phyloP scores from a whole-genome alignment of 2,113 vertebrate species.

The Megaleporinus macrocephalus region DNA sequence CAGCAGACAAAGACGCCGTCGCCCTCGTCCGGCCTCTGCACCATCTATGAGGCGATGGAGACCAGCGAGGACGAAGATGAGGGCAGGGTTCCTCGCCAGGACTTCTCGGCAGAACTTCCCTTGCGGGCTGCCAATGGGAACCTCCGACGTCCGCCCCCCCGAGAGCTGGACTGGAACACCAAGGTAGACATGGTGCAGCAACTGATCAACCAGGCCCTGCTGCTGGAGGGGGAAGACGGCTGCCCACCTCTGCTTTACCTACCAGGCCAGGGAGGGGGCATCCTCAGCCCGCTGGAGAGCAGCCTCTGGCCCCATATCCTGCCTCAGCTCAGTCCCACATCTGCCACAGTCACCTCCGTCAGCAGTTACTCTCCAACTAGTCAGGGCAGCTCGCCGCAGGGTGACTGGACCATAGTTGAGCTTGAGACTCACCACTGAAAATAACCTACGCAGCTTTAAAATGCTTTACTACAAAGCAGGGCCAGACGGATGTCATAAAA shows the following conservation, averaged over 20 bases:
- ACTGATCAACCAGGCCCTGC: constrained; percentile 85
- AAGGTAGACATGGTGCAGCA: constrained; percentile 88
- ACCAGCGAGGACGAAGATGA: constrained; percentile 78
- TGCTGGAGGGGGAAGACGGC: constrained; percentile 75
- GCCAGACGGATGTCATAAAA: not conserved
- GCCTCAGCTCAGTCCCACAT: constrained; percentile 80
- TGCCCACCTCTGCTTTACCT: constrained; percentile 72
- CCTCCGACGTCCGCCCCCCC: constrained; percentile 64
- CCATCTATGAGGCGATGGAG: constrained; percentile 82
- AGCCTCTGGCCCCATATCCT: constrained; percentile 85
- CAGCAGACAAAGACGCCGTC: constrained; percentile 65
- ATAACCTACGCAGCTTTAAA: not conserved
- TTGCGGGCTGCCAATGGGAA: constrained; percentile 57
- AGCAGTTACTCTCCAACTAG: constrained; percentile 87
- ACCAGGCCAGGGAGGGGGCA: constrained; percentile 73
- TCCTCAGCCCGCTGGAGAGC: constrained; percentile 82
- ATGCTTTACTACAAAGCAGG: not conserved
- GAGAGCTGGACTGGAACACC: constrained; percentile 76
- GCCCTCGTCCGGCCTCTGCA: constrained; percentile 75
- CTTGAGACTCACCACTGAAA: constrained; percentile 88
- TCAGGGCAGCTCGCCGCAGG: constrained; percentile 74
- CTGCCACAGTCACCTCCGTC: constrained; percentile 86
- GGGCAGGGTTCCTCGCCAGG: not conserved
- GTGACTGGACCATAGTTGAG: constrained; percentile 91
- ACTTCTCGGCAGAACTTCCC: constrained; percentile 29